These are phyloP conservation scores for Herpailurus yagouaroundi DNA, from an alignment of 2,113 vertebrate species.

Conservation along the genomic window DNA sequence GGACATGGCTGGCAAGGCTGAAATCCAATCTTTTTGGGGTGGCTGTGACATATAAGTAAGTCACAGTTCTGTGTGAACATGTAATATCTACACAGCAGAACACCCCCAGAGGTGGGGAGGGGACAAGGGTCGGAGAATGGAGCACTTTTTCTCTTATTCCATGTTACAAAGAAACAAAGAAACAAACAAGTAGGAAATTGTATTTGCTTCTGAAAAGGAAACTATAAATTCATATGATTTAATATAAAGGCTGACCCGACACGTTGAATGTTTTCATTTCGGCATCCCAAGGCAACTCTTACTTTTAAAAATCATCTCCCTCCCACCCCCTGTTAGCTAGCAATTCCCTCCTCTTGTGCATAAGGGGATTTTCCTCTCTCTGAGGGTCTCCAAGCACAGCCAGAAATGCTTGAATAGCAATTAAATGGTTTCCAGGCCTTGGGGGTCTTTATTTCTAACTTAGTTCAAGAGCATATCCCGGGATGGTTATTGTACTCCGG, in stretches of 20 bases:
- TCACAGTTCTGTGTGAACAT: neutral
- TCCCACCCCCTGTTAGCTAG: neutral
- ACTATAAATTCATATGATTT: neutral
- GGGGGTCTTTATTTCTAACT: slow-evolving; percentile 21
- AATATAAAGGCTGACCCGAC: neutral
- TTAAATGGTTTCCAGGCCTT: slow-evolving; percentile 64
- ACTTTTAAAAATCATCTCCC: neutral
- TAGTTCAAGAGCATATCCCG: neutral
- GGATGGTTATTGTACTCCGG: neutral
- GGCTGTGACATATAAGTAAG: accelerated
- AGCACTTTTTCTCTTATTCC: neutral
- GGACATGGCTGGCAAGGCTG: neutral
- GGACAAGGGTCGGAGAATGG: neutral
- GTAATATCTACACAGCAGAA: neutral
- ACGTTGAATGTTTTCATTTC: neutral
- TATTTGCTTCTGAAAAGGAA: neutral
- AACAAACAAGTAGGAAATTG: neutral
- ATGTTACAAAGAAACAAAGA: slow-evolving; percentile 31
- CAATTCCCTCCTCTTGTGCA: neutral
- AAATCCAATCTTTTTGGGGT: neutral
- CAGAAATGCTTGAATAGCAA: slow-evolving; percentile 51
- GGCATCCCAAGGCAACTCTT: neutral
- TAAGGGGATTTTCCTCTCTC: neutral
- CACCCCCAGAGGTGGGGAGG: too few species aligned
- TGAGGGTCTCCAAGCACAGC: slow-evolving; percentile 28